A percentile compares a stretch with the other conserved stretches of the same genome.
Conservation (phyloP, 2,888 invertebrate species). For the Elgonia sp. region DNA sequence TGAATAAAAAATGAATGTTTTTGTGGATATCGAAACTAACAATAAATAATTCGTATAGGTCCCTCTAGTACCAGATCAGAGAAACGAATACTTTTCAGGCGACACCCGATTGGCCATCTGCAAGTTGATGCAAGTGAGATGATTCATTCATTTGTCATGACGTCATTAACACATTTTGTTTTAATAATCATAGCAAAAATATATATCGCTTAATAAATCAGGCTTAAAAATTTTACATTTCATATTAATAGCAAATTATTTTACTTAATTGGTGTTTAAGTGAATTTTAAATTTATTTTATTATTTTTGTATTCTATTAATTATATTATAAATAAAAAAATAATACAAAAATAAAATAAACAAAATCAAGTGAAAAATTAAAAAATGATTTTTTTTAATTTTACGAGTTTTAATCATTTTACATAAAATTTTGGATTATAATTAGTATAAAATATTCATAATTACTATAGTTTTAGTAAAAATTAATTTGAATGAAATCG, state of each 20-base stretch:
- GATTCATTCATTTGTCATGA: slow-evolving; percentile 19
- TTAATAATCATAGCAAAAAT: background rate
- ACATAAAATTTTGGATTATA: too few species aligned
- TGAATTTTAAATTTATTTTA: too few species aligned
- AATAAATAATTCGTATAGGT: slow-evolving; percentile 64
- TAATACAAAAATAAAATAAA: too few species aligned
- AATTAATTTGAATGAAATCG: background rate
- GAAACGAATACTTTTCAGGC: slow-evolving; percentile 72
- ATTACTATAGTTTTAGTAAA: background rate
- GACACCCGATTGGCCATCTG: slow-evolving; percentile 72
- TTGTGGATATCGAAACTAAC: slow-evolving; percentile 18
- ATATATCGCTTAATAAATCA: too few species aligned
- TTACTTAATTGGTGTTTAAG: too few species aligned
- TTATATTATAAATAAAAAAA: too few species aligned
- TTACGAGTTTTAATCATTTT: too few species aligned
- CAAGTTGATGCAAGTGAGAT: slow-evolving; percentile 70
- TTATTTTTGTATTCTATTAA: too few species aligned
- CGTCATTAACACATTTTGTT: slow-evolving; percentile 6
- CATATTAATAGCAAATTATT: too few species aligned
- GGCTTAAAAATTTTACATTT: too few species aligned
- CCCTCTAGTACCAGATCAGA: slow-evolving; percentile 64
- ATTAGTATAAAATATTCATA: too few species aligned
- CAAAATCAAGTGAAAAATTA: too few species aligned
- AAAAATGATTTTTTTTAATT: background rate
- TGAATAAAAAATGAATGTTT: background rate